Base-by-base conservation (phyloP, 2,888 invertebrate genomes). In the Ophion ventricosus region DNA sequence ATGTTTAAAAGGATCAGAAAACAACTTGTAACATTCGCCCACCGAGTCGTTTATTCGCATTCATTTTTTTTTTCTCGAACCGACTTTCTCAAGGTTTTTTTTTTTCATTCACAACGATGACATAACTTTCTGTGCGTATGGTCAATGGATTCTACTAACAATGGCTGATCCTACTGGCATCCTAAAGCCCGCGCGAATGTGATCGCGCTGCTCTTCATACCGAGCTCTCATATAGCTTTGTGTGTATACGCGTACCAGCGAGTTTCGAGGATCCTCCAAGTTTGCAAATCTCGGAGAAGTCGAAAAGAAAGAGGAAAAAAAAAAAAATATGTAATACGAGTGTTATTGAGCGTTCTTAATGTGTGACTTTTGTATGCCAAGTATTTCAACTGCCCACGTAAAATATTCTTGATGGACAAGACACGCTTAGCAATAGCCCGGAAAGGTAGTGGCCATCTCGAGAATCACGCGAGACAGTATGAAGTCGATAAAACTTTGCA, bases 231-330 rank as follows among this genome's bases (percentile, higher is more conserved):
- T 10, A 49, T 10, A 49, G 64, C 35, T n/a, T n/a, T n/a, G n/a
- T n/a, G n/a, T n/a, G n/a, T 4, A 35, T 35, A 14, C 35, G 49
- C 67, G 25, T n/a, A 25, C 23, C 23, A 20, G 26, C 40, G 63
- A 29, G 61, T 59, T 57, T 83, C 83, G 40, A 83, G 83, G 64
- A 72, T 72, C 70, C 75, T 83, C 75, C 35, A 76, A 72, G 63
- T 75, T 72, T 43, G 40, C 25, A 61, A 63, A 70, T 64, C 64
- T 35, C 35, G 35, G 56, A 70, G 11, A 3, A 43, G 17, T 35
- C 29, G 67, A 25, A 54, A 43, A 35, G 56, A 69, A 43, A 43
- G 14, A 35, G 7, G 35, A 35, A 7, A 35, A 35, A 35, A 43
- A 14, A 43, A 69, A 56, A 67, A 74, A 67, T 66, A 74, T 14